Percentiles rank a stretch among this genome's conserved stretches.
phyloP scores from a whole-genome alignment of 2,113 vertebrate genomes.

The Menidia beryllina region DNA sequence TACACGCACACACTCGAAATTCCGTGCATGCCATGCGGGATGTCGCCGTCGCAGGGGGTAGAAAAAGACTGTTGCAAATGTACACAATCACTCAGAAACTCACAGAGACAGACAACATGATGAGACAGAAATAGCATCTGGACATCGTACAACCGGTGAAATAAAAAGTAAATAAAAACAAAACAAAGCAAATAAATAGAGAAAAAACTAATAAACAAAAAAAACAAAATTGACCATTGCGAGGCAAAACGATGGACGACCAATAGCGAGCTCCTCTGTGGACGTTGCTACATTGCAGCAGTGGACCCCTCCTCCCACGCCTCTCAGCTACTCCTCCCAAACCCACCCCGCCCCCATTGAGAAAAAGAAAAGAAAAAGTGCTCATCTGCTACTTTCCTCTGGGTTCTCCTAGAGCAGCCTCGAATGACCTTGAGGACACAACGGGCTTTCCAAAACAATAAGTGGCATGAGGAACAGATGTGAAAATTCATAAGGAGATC shows the following conservation, averaged over 20 bases:
- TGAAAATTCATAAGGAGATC: slow-evolving; percentile 69
- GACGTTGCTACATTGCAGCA: slow-evolving; percentile 67
- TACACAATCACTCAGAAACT: slow-evolving; percentile 32
- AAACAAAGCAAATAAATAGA: slow-evolving; percentile 25
- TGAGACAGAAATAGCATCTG: slow-evolving; percentile 65
- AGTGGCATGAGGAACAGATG: slow-evolving; percentile 79
- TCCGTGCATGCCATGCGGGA: slow-evolving; percentile 60
- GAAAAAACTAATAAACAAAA: not conserved
- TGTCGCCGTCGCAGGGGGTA: slow-evolving; percentile 46
- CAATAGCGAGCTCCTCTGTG: slow-evolving; percentile 70
- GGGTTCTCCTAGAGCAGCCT: slow-evolving; percentile 66
- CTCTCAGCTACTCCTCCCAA: slow-evolving; percentile 36
- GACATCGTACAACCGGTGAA: slow-evolving; percentile 66
- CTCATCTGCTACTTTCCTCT: slow-evolving; percentile 71
- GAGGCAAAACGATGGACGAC: slow-evolving; percentile 74
- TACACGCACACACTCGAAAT: slow-evolving; percentile 21
- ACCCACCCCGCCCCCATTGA: slow-evolving; percentile 37
- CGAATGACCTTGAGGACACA: slow-evolving; percentile 76
- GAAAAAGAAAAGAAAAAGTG: too few relatives aligned
- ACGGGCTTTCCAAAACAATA: slow-evolving; percentile 73
- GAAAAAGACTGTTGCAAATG: slow-evolving; percentile 47
- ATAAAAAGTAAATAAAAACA: slow-evolving; percentile 23
- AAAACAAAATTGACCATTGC: slow-evolving; percentile 46
- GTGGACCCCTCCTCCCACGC: slow-evolving; percentile 57
- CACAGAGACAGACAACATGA: slow-evolving; percentile 17